phyloP scores from a whole-genome alignment of 2,888 invertebrate species.

The Danaus chrysippus region DNA sequence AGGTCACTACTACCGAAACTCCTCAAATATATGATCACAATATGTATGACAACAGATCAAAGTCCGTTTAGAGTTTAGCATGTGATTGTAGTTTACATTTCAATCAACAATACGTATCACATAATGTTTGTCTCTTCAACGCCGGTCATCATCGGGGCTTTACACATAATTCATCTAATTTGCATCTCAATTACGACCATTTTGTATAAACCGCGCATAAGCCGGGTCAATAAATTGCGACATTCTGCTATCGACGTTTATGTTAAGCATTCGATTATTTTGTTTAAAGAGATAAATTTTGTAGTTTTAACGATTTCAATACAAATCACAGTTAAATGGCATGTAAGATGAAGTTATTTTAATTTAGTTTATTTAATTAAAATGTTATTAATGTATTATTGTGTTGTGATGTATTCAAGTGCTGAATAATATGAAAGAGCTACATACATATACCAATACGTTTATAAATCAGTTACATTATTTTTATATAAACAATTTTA shows the following conservation, averaged over 20 bases:
- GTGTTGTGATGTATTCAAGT: no score
- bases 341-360: no score
- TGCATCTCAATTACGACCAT: constrained; percentile 11
- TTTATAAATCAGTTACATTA: no score
- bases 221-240: constrained; percentile 3
- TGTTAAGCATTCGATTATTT: not conserved
- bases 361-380: no score
- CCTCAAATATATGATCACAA: no score
- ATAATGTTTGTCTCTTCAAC: constrained; percentile 14
- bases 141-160: constrained; percentile 10
- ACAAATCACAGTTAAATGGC: not conserved
- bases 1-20: no score
- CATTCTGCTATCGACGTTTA: not conserved
- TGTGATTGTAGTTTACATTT: constrained; percentile 24
- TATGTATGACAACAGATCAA: not conserved
- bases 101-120: constrained; percentile 16
- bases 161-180: constrained; percentile 11
- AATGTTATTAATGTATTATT: no score
- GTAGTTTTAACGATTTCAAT: not conserved
- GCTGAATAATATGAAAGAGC: no score
- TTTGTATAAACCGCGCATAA: constrained; percentile 17
- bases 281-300: not conserved
- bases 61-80: constrained; percentile 10
- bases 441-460: no score
- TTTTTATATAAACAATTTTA: no score